Evolutionary conservation across 2,888 invertebrate species (phyloP).

Genomic region (Ormyrus rosae): DNA sequence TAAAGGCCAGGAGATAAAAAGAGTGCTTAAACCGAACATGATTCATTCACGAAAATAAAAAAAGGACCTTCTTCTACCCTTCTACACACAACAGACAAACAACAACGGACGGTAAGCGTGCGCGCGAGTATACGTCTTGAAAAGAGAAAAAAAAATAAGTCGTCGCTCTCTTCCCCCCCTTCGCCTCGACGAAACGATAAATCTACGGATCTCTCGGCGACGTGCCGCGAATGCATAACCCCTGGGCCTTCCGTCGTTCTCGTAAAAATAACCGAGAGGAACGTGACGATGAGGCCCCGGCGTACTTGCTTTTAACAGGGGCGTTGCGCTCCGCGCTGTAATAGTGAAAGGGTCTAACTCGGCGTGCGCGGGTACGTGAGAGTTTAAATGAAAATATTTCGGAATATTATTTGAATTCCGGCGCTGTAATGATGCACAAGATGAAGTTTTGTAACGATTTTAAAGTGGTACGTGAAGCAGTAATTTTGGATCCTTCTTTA

Average conservation of each 20-base stretch:
- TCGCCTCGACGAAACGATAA: conserved; percentile 18
- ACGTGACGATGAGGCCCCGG: conserved; percentile 37
- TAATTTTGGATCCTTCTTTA: no score
- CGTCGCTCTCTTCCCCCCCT: not conserved
- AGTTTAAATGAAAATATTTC: no score
- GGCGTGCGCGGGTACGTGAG: no score
- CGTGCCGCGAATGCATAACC: conserved; percentile 44
- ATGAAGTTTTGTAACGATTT: no score
- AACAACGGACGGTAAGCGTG: not conserved
- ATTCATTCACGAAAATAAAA: conserved; percentile 39
- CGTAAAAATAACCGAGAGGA: conserved; percentile 46
- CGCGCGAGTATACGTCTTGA: not conserved
- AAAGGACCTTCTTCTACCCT: conserved; percentile 34
- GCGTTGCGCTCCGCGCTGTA: not conserved
- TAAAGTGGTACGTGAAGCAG: no score
- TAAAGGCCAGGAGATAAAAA: conserved; percentile 13
- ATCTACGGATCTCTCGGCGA: conserved; percentile 45
- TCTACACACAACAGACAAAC: not conserved
- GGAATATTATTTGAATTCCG: no score
- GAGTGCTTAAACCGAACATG: not conserved
- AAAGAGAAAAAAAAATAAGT: conserved; percentile 22
- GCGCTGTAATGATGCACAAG: no score
- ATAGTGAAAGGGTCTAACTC: no score
- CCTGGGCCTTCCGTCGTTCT: conserved; percentile 26
- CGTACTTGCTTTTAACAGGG: not conserved